Conservation (phyloP, 2,797 vertebrate genomes). For the Poecilia picta region DNA sequence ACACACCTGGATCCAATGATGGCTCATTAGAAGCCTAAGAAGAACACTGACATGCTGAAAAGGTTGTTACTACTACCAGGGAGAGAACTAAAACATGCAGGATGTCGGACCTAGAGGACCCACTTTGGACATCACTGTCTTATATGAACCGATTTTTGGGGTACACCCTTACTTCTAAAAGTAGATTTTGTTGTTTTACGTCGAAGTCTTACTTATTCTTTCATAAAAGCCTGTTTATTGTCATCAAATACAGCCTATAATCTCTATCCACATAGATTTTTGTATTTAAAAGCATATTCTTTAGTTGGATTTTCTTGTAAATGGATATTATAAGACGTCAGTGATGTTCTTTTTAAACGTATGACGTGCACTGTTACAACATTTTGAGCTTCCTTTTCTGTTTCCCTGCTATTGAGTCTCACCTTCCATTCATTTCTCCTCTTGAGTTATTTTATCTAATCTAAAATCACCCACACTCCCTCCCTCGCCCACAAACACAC, state of each 20-base stretch:
- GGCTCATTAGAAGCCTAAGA: no score
- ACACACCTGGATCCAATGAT: no score
- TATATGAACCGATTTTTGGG: no score
- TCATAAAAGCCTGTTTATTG: background rate
- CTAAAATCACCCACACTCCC: slow-evolving; percentile 3
- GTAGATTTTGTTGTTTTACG: background rate
- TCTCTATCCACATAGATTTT: slow-evolving; percentile 9
- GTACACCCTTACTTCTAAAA: background rate
- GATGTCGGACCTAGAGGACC: no score
- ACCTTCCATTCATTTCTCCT: slow-evolving; percentile 31
- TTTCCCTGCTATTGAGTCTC: slow-evolving; percentile 24
- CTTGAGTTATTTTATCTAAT: slow-evolving; percentile 38
- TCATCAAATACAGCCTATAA: background rate
- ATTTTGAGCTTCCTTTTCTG: slow-evolving; percentile 3
- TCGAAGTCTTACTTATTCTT: background rate
- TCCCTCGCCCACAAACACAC: background rate
- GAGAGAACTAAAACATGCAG: no score
- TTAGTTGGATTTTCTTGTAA: background rate
- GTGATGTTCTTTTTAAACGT: background rate
- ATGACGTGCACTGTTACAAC: background rate
- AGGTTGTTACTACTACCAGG: no score
- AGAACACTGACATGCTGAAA: no score
- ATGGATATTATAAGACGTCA: background rate
- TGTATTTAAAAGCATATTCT: background rate
- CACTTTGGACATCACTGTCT: no score